Evolutionary conservation across 2,797 vertebrate genomes (phyloP).

Genomic region (Pangasius larnaudii): DNA sequence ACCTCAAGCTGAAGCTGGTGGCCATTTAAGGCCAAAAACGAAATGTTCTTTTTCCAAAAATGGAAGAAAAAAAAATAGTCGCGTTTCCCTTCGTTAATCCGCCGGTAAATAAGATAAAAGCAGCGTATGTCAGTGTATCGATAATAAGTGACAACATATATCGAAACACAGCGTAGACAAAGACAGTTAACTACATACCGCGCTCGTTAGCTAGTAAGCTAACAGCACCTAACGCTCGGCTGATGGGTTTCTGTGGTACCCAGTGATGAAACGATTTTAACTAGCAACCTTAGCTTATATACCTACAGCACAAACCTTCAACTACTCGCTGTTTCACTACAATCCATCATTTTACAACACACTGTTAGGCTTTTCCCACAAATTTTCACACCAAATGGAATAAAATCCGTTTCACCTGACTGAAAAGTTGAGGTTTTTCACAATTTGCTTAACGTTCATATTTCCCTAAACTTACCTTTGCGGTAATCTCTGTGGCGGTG

Average conservation of each 20-base stretch:
- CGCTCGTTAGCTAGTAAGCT: not conserved
- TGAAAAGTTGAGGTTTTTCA: not conserved
- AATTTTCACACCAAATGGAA: not conserved
- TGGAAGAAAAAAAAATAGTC: not conserved
- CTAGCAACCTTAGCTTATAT: not conserved
- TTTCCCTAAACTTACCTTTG: slow-evolving; percentile 75
- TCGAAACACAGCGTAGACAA: not conserved
- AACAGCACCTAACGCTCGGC: not conserved
- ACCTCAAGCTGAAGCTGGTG: not conserved
- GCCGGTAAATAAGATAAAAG: not conserved
- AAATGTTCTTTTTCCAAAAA: not conserved
- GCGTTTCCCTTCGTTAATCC: not conserved
- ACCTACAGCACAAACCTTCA: not conserved
- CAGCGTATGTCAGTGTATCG: too few species aligned
- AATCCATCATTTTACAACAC: not conserved
- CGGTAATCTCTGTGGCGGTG: slow-evolving; percentile 75
- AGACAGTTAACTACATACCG: not conserved
- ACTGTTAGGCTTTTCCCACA: not conserved
- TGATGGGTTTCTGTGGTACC: slow-evolving; percentile 1
- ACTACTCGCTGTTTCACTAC: not conserved
- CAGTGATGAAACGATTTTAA: slow-evolving; percentile 13
- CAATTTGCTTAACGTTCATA: not conserved
- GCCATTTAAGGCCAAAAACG: not conserved
- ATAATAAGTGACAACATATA: not conserved
- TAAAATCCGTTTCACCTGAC: not conserved